Evolutionary conservation across 2,113 vertebrate genomes (phyloP), one percentile per base, ranked within the genome.

Genomic region (Ia io): DNA sequence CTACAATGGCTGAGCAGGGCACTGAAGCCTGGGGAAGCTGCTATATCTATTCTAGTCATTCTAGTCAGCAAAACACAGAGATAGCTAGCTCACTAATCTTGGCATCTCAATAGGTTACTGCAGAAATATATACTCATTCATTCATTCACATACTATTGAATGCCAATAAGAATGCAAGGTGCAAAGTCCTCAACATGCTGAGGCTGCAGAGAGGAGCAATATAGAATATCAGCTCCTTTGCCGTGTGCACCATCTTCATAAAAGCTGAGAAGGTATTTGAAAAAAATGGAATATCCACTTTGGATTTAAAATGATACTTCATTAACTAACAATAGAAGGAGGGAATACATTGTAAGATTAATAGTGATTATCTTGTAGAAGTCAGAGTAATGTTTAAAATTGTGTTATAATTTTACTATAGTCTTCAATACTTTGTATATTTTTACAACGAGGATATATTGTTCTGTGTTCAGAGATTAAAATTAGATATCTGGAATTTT

Each of bases 401-500:
- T 85, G 44, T 67, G 47, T 56, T 56, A 12, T 42, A 65, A 25
- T 63, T 85, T 77, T 70, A 40, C 17, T 44, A 0, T 44, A 20
- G 67, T 91, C 88, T 53, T 37, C 10, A 77, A 5, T 17, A 71
- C 44, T 88, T 93, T 25, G 32, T 53, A 79, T 47, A 65, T 70
- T 42, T 30, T 79, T 92, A 40, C 25, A 65, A 9, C 56, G 51
- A 80, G 20, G 20, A 76, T 67, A n/a, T 65, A 20, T 67, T 69
- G 18, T 73, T 91, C 93, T 84, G 28, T 88, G 28, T 65, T 78
- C 40, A 84, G 49, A 92, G 56, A 44, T 77, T 84, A 56, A 28
- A 90, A 82, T 59, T 67, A 28, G 32, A 49, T 67, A 76, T 32
- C 65, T 93, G 65, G 16, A 73, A 74, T 53, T 82, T 93, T 95